Evolutionary conservation across 2,113 vertebrate genomes (phyloP).

Genomic region (Neolamprologus kungweensis): DNA sequence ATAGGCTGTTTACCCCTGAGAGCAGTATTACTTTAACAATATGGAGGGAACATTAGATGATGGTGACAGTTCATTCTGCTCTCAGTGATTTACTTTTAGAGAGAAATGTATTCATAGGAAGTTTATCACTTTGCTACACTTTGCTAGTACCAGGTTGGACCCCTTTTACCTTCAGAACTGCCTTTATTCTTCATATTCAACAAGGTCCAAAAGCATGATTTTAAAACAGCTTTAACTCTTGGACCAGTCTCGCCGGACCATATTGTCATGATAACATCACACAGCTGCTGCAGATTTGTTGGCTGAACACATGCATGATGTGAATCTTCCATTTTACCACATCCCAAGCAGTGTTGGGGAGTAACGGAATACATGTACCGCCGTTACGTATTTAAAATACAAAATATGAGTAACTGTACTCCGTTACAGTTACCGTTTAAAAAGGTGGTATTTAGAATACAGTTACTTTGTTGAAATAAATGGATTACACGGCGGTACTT

Average conservation of each 20-base stretch:
- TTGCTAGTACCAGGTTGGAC: background rate
- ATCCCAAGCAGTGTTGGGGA: too few species aligned
- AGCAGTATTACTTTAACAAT: background rate
- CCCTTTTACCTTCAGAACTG: background rate
- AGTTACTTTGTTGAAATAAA: too few species aligned
- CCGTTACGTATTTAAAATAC: too few species aligned
- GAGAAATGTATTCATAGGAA: background rate
- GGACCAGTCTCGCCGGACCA: rapidly evolving
- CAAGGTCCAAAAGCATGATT: background rate
- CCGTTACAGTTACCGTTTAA: too few species aligned
- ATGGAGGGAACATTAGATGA: background rate
- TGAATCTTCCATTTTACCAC: background rate
- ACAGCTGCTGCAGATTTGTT: background rate
- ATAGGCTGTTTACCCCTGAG: background rate
- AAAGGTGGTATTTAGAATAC: too few species aligned
- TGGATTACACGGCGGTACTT: too few species aligned
- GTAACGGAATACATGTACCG: too few species aligned
- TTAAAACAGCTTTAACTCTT: background rate
- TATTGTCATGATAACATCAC: background rate
- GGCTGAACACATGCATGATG: background rate
- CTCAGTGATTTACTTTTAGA: background rate
- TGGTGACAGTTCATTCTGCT: background rate
- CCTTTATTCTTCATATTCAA: background rate
- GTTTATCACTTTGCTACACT: background rate
- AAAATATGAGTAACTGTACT: too few species aligned